phyloP scores from a whole-genome alignment of 2,797 vertebrate genomes.

The Eptatretus atami region DNA sequence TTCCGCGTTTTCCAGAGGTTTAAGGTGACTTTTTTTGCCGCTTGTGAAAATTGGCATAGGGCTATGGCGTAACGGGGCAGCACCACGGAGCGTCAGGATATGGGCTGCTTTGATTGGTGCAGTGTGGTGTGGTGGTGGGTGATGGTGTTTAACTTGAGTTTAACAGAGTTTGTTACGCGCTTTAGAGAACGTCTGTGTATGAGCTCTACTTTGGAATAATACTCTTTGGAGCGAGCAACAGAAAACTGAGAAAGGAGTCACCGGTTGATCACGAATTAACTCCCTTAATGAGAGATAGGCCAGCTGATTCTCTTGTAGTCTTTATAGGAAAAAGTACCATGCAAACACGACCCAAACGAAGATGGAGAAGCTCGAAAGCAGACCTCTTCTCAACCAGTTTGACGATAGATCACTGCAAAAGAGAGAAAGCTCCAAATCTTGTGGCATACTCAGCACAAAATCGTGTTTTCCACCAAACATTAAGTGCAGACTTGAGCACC shows the following conservation, averaged over 20 bases:
- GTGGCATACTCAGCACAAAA: neutral
- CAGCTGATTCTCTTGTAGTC: neutral
- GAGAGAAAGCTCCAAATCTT: neutral
- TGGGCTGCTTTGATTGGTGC: neutral
- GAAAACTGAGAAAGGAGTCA: slow-evolving; percentile 1
- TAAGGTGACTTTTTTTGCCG: slow-evolving; percentile 1
- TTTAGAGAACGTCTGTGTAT: neutral
- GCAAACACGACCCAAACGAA: neutral
- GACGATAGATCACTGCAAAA: neutral
- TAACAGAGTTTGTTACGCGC: neutral
- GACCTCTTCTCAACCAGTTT: neutral
- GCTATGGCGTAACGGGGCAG: slow-evolving; percentile 1
- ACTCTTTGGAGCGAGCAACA: neutral
- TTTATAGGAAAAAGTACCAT: neutral
- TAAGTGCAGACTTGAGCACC: neutral
- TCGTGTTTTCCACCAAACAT: neutral
- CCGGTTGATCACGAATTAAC: neutral
- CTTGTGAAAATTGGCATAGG: neutral
- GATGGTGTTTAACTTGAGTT: neutral
- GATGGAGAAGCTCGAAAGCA: neutral
- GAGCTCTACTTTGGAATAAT: neutral
- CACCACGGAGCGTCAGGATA: neutral
- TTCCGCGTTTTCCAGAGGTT: neutral
- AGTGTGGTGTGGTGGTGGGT: neutral
- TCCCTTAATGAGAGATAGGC: neutral